phyloP scores from a whole-genome alignment of 1,140 invertebrate species.

The Nixonia krombeini region DNA sequence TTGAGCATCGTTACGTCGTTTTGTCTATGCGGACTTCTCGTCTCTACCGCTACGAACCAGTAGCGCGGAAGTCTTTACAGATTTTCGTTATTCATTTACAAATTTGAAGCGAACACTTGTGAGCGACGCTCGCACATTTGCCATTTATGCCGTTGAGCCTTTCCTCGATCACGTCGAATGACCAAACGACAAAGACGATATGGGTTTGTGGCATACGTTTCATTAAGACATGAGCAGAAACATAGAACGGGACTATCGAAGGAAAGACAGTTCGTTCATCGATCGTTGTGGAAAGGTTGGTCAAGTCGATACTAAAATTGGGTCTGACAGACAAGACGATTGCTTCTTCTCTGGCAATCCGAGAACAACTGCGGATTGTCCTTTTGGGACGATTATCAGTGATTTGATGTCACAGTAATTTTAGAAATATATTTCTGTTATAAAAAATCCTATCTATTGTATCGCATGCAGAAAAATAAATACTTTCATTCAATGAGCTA shows the following conservation, averaged over 20 bases:
- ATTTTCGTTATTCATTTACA: slow-evolving; percentile 61
- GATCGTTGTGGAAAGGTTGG: neutral
- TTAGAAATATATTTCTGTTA: neutral
- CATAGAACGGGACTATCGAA: too few species aligned
- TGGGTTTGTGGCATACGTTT: slow-evolving; percentile 34
- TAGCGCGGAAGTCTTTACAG: slow-evolving; percentile 45
- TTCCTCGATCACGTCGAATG: slow-evolving; percentile 26
- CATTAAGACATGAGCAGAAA: slow-evolving; percentile 31
- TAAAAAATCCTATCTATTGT: too few species aligned
- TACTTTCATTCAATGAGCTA: too few species aligned
- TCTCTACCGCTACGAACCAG: slow-evolving; percentile 40
- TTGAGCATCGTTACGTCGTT: too few species aligned
- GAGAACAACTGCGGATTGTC: too few species aligned
- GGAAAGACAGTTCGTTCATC: slow-evolving; percentile 26
- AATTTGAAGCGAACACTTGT: slow-evolving; percentile 53
- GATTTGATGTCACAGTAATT: too few species aligned
- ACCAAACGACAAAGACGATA: slow-evolving; percentile 22
- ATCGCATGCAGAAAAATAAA: too few species aligned
- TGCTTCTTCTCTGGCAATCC: slow-evolving; percentile 9
- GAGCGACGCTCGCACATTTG: slow-evolving; percentile 29
- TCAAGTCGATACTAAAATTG: slow-evolving; percentile 11
- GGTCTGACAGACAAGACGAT: too few species aligned
- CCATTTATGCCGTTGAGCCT: slow-evolving; percentile 32
- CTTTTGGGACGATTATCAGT: too few species aligned
- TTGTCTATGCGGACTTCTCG: slow-evolving; percentile 37